Conservation (phyloP, 2,888 invertebrate genomes). For the Synergus laeviventris region DNA sequence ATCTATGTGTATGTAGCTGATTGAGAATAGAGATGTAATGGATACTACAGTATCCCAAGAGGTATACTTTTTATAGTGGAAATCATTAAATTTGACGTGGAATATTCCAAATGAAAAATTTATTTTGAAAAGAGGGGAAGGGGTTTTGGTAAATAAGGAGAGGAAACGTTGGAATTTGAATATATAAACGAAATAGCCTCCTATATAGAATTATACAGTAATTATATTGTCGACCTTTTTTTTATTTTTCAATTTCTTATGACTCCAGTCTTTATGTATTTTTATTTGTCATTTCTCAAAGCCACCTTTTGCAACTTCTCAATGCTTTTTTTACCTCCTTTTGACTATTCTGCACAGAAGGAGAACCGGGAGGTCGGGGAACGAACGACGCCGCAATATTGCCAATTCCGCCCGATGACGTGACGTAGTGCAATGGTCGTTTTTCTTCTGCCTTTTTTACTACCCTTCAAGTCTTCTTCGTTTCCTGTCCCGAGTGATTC, state of each 20-base stretch:
- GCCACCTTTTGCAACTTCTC: background rate
- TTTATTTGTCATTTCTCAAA: background rate
- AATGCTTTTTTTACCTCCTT: background rate
- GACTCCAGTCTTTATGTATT: background rate
- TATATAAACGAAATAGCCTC: too few species aligned
- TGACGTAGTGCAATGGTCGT: conserved; percentile 1
- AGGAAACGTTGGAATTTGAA: too few species aligned
- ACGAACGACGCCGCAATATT: conserved; percentile 13
- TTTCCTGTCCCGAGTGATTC: background rate
- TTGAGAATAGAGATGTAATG: background rate
- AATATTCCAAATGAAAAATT: too few species aligned
- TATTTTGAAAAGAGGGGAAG: too few species aligned
- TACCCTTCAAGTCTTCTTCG: conserved; percentile 7
- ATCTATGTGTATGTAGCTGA: background rate
- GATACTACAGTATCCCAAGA: background rate
- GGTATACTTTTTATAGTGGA: too few species aligned
- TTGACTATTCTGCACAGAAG: background rate
- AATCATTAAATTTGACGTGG: too few species aligned
- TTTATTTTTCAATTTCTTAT: background rate
- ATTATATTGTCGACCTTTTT: background rate
- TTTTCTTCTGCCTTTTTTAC: conserved; percentile 1
- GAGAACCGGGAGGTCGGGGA: background rate
- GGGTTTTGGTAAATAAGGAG: too few species aligned
- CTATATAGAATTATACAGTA: background rate
- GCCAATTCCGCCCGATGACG: conserved; percentile 4